Base-by-base conservation (phyloP, 2,113 vertebrate genomes). In the Brachyhypopomus occidentalis region DNA sequence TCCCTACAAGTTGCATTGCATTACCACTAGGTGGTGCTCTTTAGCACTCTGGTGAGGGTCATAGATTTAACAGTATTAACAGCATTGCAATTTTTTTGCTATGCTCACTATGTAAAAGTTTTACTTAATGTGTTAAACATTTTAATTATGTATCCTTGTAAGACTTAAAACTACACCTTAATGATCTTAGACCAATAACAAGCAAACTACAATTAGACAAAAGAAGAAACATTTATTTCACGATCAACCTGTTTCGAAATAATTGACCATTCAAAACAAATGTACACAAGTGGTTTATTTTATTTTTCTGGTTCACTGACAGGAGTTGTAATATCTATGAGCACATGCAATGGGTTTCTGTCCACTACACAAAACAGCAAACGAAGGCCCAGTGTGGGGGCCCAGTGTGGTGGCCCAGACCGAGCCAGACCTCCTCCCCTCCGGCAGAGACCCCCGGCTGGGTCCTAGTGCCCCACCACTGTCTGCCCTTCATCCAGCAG, bases 211-310 rank as follows among this genome's bases (percentile, higher is more conserved):
- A 38, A 70, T 75, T 90, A 89, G 76, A 2, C 1, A 91, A 87
- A 91, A 92, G 90, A 87, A 92, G 89, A 91, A 88, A 90, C 88
- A 92, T 96, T 95, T 96, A 95, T 95, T 94, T 92, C 87, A 91
- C 92, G 86, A 94, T 92, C 94, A 93, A 94, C 74, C 76, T 88
- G 90, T 84, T 94, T 91, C 86, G 91, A 93, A 93, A 93, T 87
- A 89, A 86, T 85, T 87, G 83, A 91, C 80, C 91, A 92, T 90
- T 89, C 84, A 91, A 93, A 88, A 91, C 94, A 92, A 91, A 52
- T 12, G 87, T 92, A 94, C 94, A 95, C 88, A 38, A 88, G 87
- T 88, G 91, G 86, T 88, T 86, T 85, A 83, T 25, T 1, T 41
- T 88, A 91, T 91, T 83, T 82, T 88, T 77, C 14, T 90, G 87